Percentiles rank a stretch among this genome's conserved stretches.
These are phyloP conservation scores for Furcifer pardalis DNA, from an alignment of 2,797 vertebrate genomes.

Conservation along the genomic window DNA sequence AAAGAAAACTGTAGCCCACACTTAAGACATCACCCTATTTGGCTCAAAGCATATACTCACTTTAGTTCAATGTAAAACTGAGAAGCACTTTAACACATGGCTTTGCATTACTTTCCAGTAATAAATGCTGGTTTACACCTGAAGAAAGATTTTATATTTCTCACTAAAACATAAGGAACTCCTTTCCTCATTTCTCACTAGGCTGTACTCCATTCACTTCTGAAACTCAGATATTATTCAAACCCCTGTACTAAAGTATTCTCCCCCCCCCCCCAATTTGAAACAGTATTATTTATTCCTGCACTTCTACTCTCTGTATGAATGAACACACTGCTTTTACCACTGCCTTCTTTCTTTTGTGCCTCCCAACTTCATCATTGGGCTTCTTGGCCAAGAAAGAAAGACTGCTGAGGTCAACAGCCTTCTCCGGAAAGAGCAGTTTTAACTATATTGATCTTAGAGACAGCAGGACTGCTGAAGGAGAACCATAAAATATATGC, in stretches of 20 bases:
- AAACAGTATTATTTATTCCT: slow-evolving; percentile 18
- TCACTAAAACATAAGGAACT: slow-evolving; percentile 19
- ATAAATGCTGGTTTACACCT: slow-evolving; percentile 11
- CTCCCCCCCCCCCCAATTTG: neutral
- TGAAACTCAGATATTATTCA: slow-evolving; percentile 23
- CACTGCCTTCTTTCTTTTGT: neutral
- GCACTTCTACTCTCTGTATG: neutral
- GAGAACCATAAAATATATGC: neutral
- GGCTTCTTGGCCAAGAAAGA: neutral
- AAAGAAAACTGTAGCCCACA: no score
- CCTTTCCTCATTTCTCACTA: slow-evolving; percentile 1
- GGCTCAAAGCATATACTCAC: neutral
- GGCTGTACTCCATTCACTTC: slow-evolving; percentile 21
- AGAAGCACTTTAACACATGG: neutral
- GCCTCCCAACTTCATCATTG: neutral
- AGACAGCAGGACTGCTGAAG: neutral
- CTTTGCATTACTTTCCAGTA: neutral
- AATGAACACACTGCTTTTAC: neutral
- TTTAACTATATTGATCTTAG: neutral
- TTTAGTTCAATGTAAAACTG: neutral
- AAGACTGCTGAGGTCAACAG: slow-evolving; percentile 7
- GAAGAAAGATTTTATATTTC: slow-evolving; percentile 26
- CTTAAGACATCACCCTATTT: no score
- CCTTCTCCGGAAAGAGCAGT: slow-evolving; percentile 26
- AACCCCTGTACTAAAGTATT: slow-evolving; percentile 6